Evolutionary conservation across 2,797 vertebrate genomes (phyloP).

Genomic region (Alouatta caraya): DNA sequence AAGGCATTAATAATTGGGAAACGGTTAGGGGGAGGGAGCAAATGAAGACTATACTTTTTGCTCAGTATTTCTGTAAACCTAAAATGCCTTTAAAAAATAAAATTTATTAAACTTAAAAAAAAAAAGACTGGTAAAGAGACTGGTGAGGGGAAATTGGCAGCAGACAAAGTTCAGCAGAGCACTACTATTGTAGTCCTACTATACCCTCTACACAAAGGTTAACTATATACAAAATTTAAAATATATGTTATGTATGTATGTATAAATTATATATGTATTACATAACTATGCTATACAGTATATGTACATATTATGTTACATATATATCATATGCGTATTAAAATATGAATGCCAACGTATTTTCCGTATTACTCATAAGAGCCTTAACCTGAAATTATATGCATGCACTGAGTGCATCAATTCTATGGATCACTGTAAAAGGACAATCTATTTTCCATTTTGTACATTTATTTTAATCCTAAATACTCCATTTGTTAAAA

Average conservation of each 20-base stretch:
- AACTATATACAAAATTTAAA: too few relatives aligned
- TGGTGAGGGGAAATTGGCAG: not conserved
- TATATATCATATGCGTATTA: not conserved
- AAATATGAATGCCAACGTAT: not conserved
- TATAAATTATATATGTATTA: not conserved
- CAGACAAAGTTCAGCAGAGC: not conserved
- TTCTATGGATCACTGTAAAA: not conserved
- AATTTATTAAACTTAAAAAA: not conserved
- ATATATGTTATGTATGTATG: not conserved
- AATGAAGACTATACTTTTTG: not conserved
- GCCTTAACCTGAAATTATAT: not conserved
- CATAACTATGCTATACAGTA: not conserved
- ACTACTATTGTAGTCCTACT: not conserved
- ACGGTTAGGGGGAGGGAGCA: not conserved
- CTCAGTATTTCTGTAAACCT: conserved; percentile 26
- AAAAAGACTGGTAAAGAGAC: not conserved
- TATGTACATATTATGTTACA: not conserved
- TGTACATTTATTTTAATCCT: conserved; percentile 51
- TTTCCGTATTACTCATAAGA: not conserved
- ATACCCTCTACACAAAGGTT: not conserved
- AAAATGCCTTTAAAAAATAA: not conserved
- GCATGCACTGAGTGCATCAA: not conserved
- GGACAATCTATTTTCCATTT: not conserved
- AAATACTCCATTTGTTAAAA: conserved; percentile 37
- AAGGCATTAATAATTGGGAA: not conserved